Percentiles rank a stretch among this genome's conserved stretches.
Evolutionary conservation across 2,797 vertebrate species (phyloP).

Genomic region (Catharus ustulatus): DNA sequence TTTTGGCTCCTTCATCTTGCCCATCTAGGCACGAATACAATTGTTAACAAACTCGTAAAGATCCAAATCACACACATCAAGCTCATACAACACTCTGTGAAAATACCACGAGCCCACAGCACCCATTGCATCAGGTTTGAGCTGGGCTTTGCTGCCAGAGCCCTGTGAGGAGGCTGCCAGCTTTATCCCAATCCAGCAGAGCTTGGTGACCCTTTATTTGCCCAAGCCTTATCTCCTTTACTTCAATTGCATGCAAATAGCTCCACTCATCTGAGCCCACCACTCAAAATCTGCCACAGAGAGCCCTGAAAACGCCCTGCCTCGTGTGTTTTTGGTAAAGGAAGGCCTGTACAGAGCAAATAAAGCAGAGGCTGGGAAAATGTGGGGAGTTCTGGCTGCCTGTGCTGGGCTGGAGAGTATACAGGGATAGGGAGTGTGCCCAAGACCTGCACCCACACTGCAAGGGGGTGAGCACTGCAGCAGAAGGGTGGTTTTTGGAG

Average conservation of each 20-base stretch:
- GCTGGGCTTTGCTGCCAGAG: not conserved
- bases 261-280: not conserved
- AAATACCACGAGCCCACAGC: not conserved
- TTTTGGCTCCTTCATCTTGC: not conserved
- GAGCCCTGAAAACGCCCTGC: not conserved
- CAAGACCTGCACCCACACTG: not conserved
- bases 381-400: not conserved
- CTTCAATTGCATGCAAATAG: not conserved
- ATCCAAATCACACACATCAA: not conserved
- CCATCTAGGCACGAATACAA: not conserved
- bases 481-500: not conserved
- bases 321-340: not conserved
- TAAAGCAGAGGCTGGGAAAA: not conserved
- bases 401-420: not conserved
- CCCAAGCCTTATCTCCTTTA: not conserved
- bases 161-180: not conserved
- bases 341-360: fast-evolving
- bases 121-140: not conserved
- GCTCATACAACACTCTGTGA: not conserved
- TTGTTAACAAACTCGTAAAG: slow-evolving; percentile 27
- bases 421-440: fast-evolving
- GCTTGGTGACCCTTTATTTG: not conserved
- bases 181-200: not conserved
- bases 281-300: fast-evolving
- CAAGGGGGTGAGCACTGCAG: fast-evolving